Base-by-base conservation (phyloP, 2,797 vertebrate genomes). In the Telmatherina bonti region DNA sequence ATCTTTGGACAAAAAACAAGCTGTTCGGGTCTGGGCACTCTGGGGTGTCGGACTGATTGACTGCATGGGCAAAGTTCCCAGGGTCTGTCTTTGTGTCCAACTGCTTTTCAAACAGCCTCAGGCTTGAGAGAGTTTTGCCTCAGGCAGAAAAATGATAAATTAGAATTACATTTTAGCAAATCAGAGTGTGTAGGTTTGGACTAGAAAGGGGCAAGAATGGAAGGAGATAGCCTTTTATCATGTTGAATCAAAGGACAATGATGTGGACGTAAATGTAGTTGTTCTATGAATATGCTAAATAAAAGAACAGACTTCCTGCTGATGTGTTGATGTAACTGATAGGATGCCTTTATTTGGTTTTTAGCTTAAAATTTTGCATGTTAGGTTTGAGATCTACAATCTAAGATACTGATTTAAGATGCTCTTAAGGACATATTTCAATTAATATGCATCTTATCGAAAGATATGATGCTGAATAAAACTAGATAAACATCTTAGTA, bases 11-110 rank as follows among this genome's bases (percentile, higher is more conserved):
- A 91, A 93, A 93, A 93, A 93, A 93, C 91, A 94, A 93, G 92
- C 91, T 90, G 91, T 87, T 89, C 70, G 83, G 88, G 82, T 92
- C 90, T 82, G 90, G 90, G 88, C 93, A 89, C 93, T 92, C 94
- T 92, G 90, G 93, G 94, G 93, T 89, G 90, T 93, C 94, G 89
- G 87, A 92, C 93, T 94, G 94, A 94, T 95, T 95, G 93, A 94
- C 93, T 94, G 87, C 91, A 93, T 92, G 91, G 93, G 92, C 93
- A 94, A 94, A 93, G 94, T 95, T 94, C 94, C 93, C 92, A 94
- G 93, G 92, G 93, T 93, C 89, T 85, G 86, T 92, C 94, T 94
- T 95, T 94, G 93, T 95, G 91, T 93, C 92, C 90, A 38, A 90
- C 90, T 76, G 92, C 93, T 93, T 94, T 93, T 93, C 91, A 94